A percentile compares a stretch with the other conserved stretches of the same genome.
Evolutionary conservation across 2,797 vertebrate species (phyloP).

Genomic region (Meda fulgida): DNA sequence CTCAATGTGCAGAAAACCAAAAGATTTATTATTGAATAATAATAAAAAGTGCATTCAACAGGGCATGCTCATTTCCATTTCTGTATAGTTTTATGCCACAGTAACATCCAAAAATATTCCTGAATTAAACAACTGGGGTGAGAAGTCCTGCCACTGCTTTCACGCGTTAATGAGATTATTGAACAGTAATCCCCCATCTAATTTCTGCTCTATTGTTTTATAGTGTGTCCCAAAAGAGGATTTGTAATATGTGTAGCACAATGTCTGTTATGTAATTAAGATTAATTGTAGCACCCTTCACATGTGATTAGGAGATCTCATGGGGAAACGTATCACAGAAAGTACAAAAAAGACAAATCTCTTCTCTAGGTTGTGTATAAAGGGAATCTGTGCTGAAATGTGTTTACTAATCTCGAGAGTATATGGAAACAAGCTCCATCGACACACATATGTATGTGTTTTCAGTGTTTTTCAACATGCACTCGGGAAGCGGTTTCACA

Average conservation of each 20-base stretch:
- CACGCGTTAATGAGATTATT: conserved; percentile 54
- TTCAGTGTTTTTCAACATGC: conserved; percentile 10
- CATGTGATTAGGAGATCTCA: conserved; percentile 34
- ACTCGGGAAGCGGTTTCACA: neutral
- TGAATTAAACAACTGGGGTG: conserved; percentile 42
- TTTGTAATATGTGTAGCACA: conserved; percentile 42
- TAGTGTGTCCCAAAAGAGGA: conserved; percentile 44
- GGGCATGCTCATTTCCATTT: neutral
- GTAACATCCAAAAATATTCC: conserved; percentile 11
- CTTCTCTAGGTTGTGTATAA: neutral
- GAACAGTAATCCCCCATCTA: conserved; percentile 46
- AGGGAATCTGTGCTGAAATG: conserved; percentile 17
- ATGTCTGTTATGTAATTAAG: conserved; percentile 48
- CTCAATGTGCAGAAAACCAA: neutral
- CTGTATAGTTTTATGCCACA: neutral
- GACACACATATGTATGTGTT: conserved; percentile 10
- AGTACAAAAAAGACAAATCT: neutral
- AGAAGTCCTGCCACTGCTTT: conserved; percentile 43
- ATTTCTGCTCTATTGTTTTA: conserved; percentile 50
- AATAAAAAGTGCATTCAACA: neutral
- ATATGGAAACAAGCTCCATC: conserved; percentile 1
- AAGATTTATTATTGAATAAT: neutral
- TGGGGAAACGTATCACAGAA: neutral
- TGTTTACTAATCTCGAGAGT: conserved; percentile 14
- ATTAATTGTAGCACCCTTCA: conserved; percentile 31